phyloP scores from a whole-genome alignment of 2,797 vertebrate genomes.

The Echiichthys vipera region DNA sequence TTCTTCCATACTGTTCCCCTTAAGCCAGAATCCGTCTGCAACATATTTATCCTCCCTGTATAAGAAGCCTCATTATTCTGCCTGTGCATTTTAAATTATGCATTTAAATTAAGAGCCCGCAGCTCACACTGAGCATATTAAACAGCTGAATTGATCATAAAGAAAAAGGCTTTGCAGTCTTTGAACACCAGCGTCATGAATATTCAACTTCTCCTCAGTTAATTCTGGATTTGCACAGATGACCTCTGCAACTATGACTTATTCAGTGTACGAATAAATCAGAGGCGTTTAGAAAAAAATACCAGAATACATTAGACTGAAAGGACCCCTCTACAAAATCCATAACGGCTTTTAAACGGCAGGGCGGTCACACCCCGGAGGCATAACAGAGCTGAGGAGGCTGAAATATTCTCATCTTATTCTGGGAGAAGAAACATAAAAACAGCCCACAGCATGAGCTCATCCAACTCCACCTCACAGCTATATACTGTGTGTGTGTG shows the following conservation, averaged over 20 bases:
- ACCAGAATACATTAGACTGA: slow-evolving; percentile 40
- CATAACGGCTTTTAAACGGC: slow-evolving; percentile 33
- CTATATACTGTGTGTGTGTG: slow-evolving; percentile 41
- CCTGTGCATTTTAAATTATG: slow-evolving; percentile 50
- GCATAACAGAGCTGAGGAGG: slow-evolving; percentile 40
- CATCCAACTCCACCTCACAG: slow-evolving; percentile 72
- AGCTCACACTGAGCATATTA: slow-evolving; percentile 24
- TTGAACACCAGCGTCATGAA: slow-evolving; percentile 44
- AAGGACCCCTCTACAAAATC: slow-evolving; percentile 37
- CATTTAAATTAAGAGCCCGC: slow-evolving; percentile 56
- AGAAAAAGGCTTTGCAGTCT: slow-evolving; percentile 4
- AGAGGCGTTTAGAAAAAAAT: slow-evolving; percentile 17
- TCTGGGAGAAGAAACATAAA: slow-evolving; percentile 53
- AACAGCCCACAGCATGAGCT: slow-evolving; percentile 67
- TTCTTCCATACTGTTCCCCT: neutral
- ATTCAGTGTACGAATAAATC: slow-evolving; percentile 41
- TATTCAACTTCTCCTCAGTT: slow-evolving; percentile 48
- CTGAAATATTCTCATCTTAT: slow-evolving; percentile 37
- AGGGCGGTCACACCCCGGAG: slow-evolving; percentile 42
- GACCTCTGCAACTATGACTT: slow-evolving; percentile 51
- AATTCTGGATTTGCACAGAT: slow-evolving; percentile 49
- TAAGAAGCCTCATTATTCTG: slow-evolving; percentile 41
- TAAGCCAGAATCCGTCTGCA: slow-evolving; percentile 7
- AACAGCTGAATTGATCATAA: slow-evolving; percentile 39
- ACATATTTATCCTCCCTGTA: slow-evolving; percentile 1